phyloP scores from a whole-genome alignment of 1,140 invertebrate genomes.

The Drosophila saltans region DNA sequence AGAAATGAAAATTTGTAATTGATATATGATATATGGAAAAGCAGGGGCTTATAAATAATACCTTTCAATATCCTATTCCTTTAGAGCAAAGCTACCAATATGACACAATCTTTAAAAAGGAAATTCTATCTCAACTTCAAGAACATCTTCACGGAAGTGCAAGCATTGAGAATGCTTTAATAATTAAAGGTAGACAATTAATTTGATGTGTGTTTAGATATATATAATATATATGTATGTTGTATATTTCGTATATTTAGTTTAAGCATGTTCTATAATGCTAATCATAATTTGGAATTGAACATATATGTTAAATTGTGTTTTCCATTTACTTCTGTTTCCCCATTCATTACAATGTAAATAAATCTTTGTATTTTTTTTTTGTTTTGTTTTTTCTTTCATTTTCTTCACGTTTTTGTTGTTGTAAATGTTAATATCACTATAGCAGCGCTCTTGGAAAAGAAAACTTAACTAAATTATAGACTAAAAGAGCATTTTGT shows the following conservation, averaged over 20 bases:
- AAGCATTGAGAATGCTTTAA: too few relatives aligned
- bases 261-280: conserved; percentile 76
- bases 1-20: too few relatives aligned
- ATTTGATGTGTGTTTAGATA: conserved; percentile 20
- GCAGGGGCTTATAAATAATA: too few relatives aligned
- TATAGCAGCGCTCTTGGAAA: conserved; percentile 74
- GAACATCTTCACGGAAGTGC: too few relatives aligned
- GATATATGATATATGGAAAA: too few relatives aligned
- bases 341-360: conserved; percentile 53
- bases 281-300: conserved; percentile 70
- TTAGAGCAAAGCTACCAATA: too few relatives aligned
- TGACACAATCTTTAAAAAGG: too few relatives aligned
- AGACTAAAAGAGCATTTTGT: conserved; percentile 31
- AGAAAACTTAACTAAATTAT: conserved; percentile 41
- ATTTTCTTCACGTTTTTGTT: background rate
- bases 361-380: conserved; percentile 54
- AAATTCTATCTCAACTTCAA: too few relatives aligned
- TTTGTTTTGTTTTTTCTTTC: background rate
- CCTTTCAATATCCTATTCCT: too few relatives aligned
- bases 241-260: conserved; percentile 79
- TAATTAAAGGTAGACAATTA: background rate
- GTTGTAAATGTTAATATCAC: conserved; percentile 80
- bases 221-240: conserved; percentile 46
- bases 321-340: conserved; percentile 6
- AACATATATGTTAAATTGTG: conserved; percentile 22